Evolutionary conservation across 2,113 vertebrate species (phyloP), one percentile per base, ranked within the genome.

Genomic region (Cyprinodon tularosa): DNA sequence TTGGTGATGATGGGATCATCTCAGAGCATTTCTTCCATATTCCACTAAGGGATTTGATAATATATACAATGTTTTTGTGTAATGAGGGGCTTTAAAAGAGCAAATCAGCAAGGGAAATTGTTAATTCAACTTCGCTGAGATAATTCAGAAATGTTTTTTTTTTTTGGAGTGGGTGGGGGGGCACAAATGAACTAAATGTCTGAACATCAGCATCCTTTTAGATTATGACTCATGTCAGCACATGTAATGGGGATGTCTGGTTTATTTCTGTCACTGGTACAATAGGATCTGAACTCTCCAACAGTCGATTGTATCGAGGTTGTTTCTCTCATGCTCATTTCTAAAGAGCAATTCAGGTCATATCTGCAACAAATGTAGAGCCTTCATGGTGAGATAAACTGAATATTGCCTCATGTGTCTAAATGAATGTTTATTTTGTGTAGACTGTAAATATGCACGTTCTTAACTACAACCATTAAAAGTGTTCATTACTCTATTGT

Each of bases 21-120:
- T 72, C 69, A 66, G 83, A 76, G 77, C 84, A 72, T 87, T 86
- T 61, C 40, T 86, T 86, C 75, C 74, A 62, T 64, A 68, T 75
- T 90, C 82, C 90, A 90, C 91, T 17, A 44, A 92, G 91, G 90
- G 86, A 85, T 86, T 88, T 20, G 45, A 78, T 92, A 89, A 93
- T 90, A 87, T 89, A 93, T 91, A 88, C 88, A 88, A 87, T 87
- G 80, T 85, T 85, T 76, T 67, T 72, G 87, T 79, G 83, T 92
- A 93, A 94, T 92, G 90, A 89, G 88, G 83, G 50, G 88, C 81
- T 90, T 90, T 88, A 90, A 90, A 89, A 87, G 85, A 83, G 82
- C 85, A 79, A 83, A 93, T 87, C 90, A 90, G 71, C 86, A 66
- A 12, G 88, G 91, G 90, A 87, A 92, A 93, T 92, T 84, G 76